Evolutionary conservation across 2,113 vertebrate genomes (phyloP).

Genomic region (Physeter macrocephalus): DNA sequence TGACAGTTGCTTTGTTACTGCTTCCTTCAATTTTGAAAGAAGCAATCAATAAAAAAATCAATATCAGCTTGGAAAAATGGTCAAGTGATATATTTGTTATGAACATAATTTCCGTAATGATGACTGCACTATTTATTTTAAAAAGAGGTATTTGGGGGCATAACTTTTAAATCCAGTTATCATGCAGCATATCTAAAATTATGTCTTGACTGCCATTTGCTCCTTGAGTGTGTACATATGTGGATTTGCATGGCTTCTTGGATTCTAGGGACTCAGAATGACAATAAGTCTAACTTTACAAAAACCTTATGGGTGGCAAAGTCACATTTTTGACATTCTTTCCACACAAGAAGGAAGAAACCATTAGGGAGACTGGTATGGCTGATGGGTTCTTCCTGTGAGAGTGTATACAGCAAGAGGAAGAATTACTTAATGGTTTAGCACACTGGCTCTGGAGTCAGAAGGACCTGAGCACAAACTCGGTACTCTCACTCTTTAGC

Average conservation of each 20-base stretch:
- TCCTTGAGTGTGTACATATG: background rate
- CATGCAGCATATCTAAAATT: background rate
- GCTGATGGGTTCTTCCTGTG: background rate
- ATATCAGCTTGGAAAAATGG: background rate
- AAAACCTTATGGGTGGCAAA: background rate
- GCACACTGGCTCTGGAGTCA: background rate
- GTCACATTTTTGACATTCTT: background rate
- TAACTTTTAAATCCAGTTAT: background rate
- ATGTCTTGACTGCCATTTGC: background rate
- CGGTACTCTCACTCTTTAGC: too few relatives aligned
- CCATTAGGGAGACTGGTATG: background rate
- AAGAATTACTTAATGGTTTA: background rate
- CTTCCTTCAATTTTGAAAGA: background rate
- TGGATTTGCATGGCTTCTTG: background rate
- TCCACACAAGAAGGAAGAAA: background rate
- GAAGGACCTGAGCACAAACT: background rate
- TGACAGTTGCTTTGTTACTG: background rate
- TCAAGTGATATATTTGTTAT: background rate
- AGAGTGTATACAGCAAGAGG: background rate
- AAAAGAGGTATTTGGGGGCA: background rate
- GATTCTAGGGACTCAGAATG: background rate
- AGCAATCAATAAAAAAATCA: constrained; percentile 17
- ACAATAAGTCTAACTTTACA: background rate
- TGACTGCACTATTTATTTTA: background rate
- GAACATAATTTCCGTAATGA: background rate